phyloP scores from a whole-genome alignment of 1,140 invertebrate genomes.

The Megalonaias nervosa region DNA sequence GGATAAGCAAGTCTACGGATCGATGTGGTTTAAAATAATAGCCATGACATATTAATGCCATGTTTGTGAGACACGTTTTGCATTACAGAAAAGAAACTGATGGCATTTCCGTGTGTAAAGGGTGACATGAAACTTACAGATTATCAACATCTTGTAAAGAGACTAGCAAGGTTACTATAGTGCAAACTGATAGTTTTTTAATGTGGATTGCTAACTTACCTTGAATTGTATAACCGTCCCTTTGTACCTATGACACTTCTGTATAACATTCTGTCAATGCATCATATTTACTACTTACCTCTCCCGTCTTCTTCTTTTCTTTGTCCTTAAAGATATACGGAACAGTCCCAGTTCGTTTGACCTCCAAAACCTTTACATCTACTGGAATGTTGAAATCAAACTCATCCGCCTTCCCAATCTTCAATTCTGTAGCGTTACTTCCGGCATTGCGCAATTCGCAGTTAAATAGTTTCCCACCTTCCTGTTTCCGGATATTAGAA shows the following conservation, averaged over 20 bases:
- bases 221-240: too few relatives aligned
- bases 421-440: slow-evolving; percentile 8
- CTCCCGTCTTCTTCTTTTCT: background rate
- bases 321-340: background rate
- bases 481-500: background rate
- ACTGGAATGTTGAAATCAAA: slow-evolving; percentile 6
- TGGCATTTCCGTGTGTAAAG: too few relatives aligned
- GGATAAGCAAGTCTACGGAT: too few relatives aligned
- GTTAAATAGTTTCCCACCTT: slow-evolving; percentile 7
- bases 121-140: background rate
- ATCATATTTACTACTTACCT: background rate
- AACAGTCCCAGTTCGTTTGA: background rate
- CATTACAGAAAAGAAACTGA: too few relatives aligned
- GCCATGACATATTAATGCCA: too few relatives aligned
- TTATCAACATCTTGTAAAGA: background rate
- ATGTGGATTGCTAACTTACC: too few relatives aligned
- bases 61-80: too few relatives aligned
- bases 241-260: too few relatives aligned
- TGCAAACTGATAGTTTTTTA: too few relatives aligned
- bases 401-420: slow-evolving; percentile 19
- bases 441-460: slow-evolving; percentile 6
- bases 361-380: background rate
- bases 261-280: background rate
- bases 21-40: too few relatives aligned
- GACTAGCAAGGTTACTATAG: background rate